Conservation (phyloP, 2,113 vertebrate genomes). For the Carettochelys insculpta region DNA sequence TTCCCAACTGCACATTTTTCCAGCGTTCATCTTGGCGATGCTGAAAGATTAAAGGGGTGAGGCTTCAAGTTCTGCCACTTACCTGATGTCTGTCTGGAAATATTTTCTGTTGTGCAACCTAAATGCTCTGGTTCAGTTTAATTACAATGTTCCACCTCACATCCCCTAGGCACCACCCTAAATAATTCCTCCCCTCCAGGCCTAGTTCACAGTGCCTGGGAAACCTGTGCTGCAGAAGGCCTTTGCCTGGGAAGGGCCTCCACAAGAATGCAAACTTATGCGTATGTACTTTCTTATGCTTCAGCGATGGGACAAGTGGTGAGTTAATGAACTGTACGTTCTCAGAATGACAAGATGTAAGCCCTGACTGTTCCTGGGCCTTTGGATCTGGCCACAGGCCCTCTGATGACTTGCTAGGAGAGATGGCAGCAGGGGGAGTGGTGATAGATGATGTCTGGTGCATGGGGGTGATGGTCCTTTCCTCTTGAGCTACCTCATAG, state of each 20-base stretch:
- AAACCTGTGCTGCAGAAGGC: background rate
- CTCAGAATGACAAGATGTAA: rapidly evolving
- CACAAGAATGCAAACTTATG: background rate
- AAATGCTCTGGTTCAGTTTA: conserved; percentile 65
- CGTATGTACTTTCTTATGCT: background rate
- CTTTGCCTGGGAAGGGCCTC: background rate
- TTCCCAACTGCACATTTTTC: too few species aligned
- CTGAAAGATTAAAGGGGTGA: conserved; percentile 16
- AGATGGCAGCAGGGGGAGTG: background rate
- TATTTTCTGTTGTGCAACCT: conserved; percentile 69
- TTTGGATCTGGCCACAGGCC: background rate
- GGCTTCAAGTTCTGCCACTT: conserved; percentile 59
- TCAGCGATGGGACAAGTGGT: background rate
- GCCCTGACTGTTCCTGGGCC: background rate
- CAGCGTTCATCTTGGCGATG: background rate
- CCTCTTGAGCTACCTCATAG: background rate
- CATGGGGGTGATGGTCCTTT: background rate
- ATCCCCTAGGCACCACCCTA: conserved; percentile 27
- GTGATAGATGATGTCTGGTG: background rate
- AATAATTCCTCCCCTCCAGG: background rate
- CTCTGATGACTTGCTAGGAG: rapidly evolving
- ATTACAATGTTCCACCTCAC: conserved; percentile 61
- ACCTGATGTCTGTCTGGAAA: conserved; percentile 61
- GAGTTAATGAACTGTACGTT: background rate
- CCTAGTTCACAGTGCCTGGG: background rate